phyloP scores from a whole-genome alignment of 2,888 invertebrate genomes.

The Aleiodes leptofemur region DNA sequence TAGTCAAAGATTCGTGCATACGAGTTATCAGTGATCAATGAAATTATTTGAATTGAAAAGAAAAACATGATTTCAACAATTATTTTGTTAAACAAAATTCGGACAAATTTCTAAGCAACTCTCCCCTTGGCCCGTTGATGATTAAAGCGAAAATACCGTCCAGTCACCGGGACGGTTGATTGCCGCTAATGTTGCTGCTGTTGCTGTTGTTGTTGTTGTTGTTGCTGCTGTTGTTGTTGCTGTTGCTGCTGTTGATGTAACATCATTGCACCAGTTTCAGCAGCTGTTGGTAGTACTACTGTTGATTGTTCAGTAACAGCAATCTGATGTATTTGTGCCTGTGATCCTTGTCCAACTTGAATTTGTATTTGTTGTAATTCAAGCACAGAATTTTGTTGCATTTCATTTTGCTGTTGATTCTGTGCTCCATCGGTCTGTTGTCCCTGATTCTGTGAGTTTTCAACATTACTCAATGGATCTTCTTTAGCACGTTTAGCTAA shows the following conservation, averaged over 20 bases:
- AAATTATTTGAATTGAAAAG: background rate
- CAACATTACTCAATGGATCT: conserved; percentile 74
- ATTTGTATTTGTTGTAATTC: conserved; percentile 64
- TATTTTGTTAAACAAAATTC: conserved; percentile 12
- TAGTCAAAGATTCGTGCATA: background rate
- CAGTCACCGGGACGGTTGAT: conserved; percentile 66
- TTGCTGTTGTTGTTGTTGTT: conserved; percentile 51
- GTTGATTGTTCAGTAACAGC: conserved; percentile 74
- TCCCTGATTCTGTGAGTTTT: conserved; percentile 73
- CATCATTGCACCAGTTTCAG: conserved; percentile 75
- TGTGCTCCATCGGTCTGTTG: conserved; percentile 70
- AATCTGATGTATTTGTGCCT: conserved; percentile 73
- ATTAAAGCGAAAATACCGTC: conserved; percentile 68
- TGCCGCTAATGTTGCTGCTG: conserved; percentile 49
- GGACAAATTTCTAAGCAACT: conserved; percentile 28
- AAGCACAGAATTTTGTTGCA: conserved; percentile 64
- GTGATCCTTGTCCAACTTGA: conserved; percentile 73
- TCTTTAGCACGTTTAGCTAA: conserved; percentile 86
- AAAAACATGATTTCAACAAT: background rate
- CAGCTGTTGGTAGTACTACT: conserved; percentile 77
- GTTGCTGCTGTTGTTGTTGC: conserved; percentile 63
- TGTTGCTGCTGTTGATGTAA: conserved; percentile 75
- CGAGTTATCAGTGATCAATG: background rate
- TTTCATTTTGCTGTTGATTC: conserved; percentile 63
- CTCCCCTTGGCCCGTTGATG: conserved; percentile 64